Conservation (phyloP, 2,113 vertebrate species). For the Calidris pugnax region DNA sequence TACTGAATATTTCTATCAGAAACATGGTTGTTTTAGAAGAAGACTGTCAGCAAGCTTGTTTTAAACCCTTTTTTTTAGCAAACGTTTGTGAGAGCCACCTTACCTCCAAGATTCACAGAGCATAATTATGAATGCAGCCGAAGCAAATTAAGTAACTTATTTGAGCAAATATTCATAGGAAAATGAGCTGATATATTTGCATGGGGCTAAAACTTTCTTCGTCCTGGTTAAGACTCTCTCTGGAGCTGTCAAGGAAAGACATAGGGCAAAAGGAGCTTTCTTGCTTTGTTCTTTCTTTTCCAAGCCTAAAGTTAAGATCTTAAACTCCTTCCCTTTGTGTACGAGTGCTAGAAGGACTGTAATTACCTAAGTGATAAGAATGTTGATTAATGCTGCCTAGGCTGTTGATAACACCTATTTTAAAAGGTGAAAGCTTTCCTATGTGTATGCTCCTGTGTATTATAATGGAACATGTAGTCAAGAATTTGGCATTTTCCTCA, state of each 20-base stretch:
- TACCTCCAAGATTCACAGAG: not conserved
- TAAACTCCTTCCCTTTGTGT: not conserved
- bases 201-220: not conserved
- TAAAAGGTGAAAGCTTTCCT: not conserved
- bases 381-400: not conserved
- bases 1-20: too few species aligned
- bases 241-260: not conserved
- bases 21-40: not conserved
- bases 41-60: not conserved
- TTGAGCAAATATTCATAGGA: not conserved
- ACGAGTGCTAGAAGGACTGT: not conserved
- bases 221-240: accelerated
- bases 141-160: not conserved
- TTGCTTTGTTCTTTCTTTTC: not conserved
- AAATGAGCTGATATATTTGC: not conserved
- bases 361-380: not conserved
- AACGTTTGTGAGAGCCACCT: not conserved
- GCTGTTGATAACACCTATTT: not conserved
- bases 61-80: not conserved
- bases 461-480: not conserved
- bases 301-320: not conserved
- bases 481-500: slow-evolving; percentile 9
- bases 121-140: not conserved
- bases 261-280: not conserved
- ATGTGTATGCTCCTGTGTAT: not conserved